phyloP scores from a whole-genome alignment of 2,888 invertebrate genomes.

The Pachydiplax longipennis region DNA sequence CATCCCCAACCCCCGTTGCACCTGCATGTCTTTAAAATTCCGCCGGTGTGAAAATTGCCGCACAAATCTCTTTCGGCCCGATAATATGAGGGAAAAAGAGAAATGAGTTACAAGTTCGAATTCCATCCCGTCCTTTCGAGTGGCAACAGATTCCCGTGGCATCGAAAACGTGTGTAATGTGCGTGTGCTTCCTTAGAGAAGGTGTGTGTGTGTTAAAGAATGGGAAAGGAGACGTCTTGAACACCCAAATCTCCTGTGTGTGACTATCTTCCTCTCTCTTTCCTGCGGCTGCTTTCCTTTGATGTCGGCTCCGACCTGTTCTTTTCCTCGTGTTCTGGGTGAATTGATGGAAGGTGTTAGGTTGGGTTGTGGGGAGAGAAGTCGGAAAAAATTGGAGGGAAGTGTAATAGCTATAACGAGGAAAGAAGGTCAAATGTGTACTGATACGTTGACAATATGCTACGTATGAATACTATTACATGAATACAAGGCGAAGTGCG shows the following conservation, averaged over 20 bases:
- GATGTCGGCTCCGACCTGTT: background rate
- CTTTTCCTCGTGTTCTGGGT: background rate
- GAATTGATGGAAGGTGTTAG: background rate
- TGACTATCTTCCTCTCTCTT: background rate
- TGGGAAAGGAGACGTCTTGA: background rate
- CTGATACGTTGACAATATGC: background rate
- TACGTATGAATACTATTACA: no score
- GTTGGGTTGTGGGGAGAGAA: background rate
- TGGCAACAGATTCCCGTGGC: background rate
- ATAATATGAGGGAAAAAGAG: background rate
- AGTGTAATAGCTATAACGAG: background rate
- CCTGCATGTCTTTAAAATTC: background rate
- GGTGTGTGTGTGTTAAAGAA: background rate
- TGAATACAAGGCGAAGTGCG: no score
- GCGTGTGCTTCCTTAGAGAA: background rate
- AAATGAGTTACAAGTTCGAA: background rate
- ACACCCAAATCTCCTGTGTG: background rate
- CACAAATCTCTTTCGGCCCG: background rate
- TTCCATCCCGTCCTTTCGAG: background rate
- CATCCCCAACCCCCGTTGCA: background rate
- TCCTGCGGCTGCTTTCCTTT: background rate
- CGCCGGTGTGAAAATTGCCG: background rate
- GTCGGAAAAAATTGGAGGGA: background rate
- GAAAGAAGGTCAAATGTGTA: background rate
- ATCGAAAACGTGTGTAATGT: background rate